Percentiles rank a stretch among this genome's conserved stretches.
Conservation (phyloP, 2,888 invertebrate species). For the Synergus japonicus region DNA sequence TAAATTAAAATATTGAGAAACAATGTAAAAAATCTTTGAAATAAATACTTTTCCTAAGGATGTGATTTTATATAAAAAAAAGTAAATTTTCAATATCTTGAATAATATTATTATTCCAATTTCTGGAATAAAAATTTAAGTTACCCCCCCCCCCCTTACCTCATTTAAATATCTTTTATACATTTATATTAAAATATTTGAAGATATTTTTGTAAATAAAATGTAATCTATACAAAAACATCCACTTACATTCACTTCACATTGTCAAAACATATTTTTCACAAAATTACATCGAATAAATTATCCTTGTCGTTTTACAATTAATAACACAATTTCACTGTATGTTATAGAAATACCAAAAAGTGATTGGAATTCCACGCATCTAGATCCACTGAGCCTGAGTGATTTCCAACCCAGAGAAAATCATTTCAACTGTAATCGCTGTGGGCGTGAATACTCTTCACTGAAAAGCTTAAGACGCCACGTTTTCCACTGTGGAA, state of each 20-base stretch:
- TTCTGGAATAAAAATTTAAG: no score
- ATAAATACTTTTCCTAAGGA: no score
- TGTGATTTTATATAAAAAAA: no score
- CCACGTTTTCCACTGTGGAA: slow-evolving; percentile 76
- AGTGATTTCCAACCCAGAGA: not conserved
- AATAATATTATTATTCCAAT: no score
- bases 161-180: no score
- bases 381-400: not conserved
- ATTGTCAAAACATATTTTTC: not conserved
- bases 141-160: no score
- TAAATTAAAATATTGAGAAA: no score
- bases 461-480: slow-evolving; percentile 4
- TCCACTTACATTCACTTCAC: not conserved
- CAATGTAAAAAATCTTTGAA: no score
- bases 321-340: not conserved
- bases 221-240: not conserved
- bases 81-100: no score
- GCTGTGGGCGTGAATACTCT: slow-evolving; percentile 20
- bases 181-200: no score
- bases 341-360: not conserved
- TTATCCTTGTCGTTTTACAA: not conserved
- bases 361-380: not conserved
- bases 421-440: not conserved
- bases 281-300: not conserved
- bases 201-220: not conserved